These are phyloP conservation scores for Lepidocyrtinus sp. DNA, from an alignment of 2,888 invertebrate species.

Conservation along the genomic window DNA sequence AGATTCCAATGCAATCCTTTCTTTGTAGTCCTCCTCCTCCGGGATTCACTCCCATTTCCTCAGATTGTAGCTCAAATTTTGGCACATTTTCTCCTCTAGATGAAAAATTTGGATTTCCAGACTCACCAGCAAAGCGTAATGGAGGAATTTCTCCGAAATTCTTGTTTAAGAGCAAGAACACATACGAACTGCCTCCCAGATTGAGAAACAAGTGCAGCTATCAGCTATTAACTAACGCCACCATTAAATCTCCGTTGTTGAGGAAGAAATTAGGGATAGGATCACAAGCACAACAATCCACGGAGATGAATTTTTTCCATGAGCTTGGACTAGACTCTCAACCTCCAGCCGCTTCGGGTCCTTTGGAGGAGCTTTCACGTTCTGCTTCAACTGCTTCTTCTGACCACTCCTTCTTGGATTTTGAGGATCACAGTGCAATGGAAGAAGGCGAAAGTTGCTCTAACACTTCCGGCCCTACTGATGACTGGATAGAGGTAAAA, in stretches of 20 bases:
- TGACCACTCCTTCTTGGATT: slow-evolving; percentile 35
- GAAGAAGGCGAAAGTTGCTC: slow-evolving; percentile 29
- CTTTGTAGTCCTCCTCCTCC: too few species aligned
- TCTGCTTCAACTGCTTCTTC: slow-evolving; percentile 41
- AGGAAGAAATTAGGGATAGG: not conserved
- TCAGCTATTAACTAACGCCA: slow-evolving; percentile 3
- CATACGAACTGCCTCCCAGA: slow-evolving; percentile 43
- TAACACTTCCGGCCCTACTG: slow-evolving; percentile 5
- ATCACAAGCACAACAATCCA: not conserved
- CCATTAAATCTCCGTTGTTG: slow-evolving; percentile 15
- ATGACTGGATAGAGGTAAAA: slow-evolving; percentile 63
- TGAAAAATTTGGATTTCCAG: not conserved
- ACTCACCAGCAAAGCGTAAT: not conserved
- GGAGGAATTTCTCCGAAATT: slow-evolving; percentile 5
- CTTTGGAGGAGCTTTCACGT: slow-evolving; percentile 42
- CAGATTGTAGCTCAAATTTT: slow-evolving; percentile 20
- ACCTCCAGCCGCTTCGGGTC: too few species aligned
- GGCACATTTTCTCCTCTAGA: slow-evolving; percentile 8
- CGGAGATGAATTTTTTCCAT: slow-evolving; percentile 52
- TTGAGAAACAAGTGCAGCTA: too few species aligned
- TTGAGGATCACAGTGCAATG: slow-evolving; percentile 28
- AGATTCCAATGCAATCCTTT: too few species aligned
- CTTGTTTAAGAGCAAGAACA: slow-evolving; percentile 30
- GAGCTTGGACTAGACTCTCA: too few species aligned
- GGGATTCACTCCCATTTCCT: slow-evolving; percentile 26